Evolutionary conservation across 2,113 vertebrate genomes (phyloP), one percentile per base, ranked within the genome.

Genomic region (Alouatta palliata): DNA sequence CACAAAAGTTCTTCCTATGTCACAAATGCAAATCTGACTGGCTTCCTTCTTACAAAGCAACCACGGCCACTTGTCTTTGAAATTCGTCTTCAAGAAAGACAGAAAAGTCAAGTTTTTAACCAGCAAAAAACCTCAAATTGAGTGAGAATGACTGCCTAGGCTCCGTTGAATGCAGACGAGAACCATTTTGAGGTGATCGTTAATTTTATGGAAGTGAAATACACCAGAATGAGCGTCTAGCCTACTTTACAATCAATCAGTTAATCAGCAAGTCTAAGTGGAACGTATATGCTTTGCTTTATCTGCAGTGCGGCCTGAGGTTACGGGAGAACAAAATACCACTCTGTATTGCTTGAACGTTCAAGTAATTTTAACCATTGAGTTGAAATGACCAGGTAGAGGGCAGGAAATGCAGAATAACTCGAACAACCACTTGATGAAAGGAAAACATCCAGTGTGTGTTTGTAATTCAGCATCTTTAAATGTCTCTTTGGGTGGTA

Each of bases 201-300:
- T 87, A 87, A 90, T 95, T 97, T 92, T 92, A 56, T 84, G 56
- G 17, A 87, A 87, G 81, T 90, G 76, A 88, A 68, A 66, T 35
- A 81, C 25, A 90, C 70, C 93, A 90, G 64, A 56, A 85, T 87
- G 70, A 56, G 8, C 70, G 76, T 87, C 49, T 30, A 70, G 70
- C 40, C 35, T n/a, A 30, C 88, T 56, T 81, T 43, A 76, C 88
- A 81, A 87, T 86, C 95, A n/a, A 91, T 88, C 91, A 90, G 52
- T 81, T 43, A 90, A 70, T 68, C 94, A 92, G 14, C 71, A 45
- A 68, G 54, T 84, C 89, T 3, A 0, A 70, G 40, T 7, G 58
- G 19, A 66, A 12, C 14, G 1, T 3, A 54, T 25, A 12, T 1
- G 27, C 40, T 49, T 47, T 80, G 52, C 3, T 2, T 81, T 84